Conservation (phyloP, 2,888 invertebrate species). For the Lottia gigantea region DNA sequence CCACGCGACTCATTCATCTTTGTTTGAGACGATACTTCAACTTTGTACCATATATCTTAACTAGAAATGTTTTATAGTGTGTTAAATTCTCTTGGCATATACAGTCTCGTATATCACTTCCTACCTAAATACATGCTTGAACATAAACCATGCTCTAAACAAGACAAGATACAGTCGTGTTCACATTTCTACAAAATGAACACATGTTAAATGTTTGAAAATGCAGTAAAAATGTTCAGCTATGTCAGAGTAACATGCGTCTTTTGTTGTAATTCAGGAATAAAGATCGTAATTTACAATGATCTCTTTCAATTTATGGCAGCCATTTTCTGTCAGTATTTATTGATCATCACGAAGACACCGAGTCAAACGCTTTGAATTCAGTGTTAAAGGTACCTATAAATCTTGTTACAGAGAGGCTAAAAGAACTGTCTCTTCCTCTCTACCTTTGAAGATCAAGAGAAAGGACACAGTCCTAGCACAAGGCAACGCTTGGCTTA, state of each 20-base stretch:
- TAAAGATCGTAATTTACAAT: constrained; percentile 4
- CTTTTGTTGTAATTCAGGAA: constrained; percentile 1
- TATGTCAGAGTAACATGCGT: constrained; percentile 2
- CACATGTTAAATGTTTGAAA: constrained; percentile 5
- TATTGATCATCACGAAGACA: constrained; percentile 10
- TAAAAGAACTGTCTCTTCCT: neutral
- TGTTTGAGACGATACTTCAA: no score
- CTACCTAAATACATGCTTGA: no score
- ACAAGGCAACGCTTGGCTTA: constrained; percentile 2
- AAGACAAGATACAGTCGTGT: no score
- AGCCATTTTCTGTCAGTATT: constrained; percentile 1
- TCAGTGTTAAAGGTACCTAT: neutral
- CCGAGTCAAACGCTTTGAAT: constrained; percentile 8
- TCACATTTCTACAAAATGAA: neutral
- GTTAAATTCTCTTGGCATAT: no score
- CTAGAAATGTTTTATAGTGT: no score
- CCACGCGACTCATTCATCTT: no score
- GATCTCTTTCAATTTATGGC: constrained; percentile 2
- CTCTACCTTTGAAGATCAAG: constrained; percentile 2
- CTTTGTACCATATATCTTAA: no score
- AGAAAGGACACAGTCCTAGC: neutral
- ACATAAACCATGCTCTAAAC: no score
- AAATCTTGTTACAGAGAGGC: neutral
- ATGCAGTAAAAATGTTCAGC: constrained; percentile 5
- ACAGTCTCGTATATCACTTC: no score